Percentiles rank a stretch among this genome's conserved stretches.
phyloP scores from a whole-genome alignment of 2,888 invertebrate species.

The Amiota communis region DNA sequence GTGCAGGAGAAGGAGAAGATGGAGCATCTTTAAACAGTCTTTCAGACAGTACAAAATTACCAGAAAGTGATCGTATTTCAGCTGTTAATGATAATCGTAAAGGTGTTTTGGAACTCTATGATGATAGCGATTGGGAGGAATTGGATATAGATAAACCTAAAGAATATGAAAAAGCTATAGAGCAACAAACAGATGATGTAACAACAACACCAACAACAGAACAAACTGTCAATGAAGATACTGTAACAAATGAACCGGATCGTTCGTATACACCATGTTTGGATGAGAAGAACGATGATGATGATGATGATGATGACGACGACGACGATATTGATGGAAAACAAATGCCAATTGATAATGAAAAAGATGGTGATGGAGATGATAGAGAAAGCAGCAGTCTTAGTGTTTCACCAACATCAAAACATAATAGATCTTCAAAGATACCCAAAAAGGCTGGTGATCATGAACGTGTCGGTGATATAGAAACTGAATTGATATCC shows the following conservation, averaged over 20 bases:
- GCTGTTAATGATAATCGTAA: slow-evolving; percentile 59
- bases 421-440: background rate
- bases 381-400: slow-evolving; percentile 1
- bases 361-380: slow-evolving; percentile 15
- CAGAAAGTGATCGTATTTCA: slow-evolving; percentile 48
- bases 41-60: slow-evolving; percentile 46
- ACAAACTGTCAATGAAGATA: slow-evolving; percentile 28
- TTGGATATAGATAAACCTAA: slow-evolving; percentile 69
- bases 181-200: slow-evolving; percentile 49
- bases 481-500: slow-evolving; percentile 84
- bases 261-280: slow-evolving; percentile 83
- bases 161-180: slow-evolving; percentile 63
- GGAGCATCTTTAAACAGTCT: slow-evolving; percentile 47
- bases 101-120: slow-evolving; percentile 75
- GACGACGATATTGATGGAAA: background rate
- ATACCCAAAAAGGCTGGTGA: slow-evolving; percentile 24
- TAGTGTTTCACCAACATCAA: background rate
- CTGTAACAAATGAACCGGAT: slow-evolving; percentile 76
- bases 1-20: slow-evolving; percentile 40
- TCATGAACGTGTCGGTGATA: slow-evolving; percentile 51
- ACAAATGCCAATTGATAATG: background rate
- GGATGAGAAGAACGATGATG: slow-evolving; percentile 77
- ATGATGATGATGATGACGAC: slow-evolving; percentile 36
- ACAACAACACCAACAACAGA: slow-evolving; percentile 3
- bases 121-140: slow-evolving; percentile 75